phyloP scores from a whole-genome alignment of 2,888 invertebrate genomes.

The Malthinus seriepunctatus region DNA sequence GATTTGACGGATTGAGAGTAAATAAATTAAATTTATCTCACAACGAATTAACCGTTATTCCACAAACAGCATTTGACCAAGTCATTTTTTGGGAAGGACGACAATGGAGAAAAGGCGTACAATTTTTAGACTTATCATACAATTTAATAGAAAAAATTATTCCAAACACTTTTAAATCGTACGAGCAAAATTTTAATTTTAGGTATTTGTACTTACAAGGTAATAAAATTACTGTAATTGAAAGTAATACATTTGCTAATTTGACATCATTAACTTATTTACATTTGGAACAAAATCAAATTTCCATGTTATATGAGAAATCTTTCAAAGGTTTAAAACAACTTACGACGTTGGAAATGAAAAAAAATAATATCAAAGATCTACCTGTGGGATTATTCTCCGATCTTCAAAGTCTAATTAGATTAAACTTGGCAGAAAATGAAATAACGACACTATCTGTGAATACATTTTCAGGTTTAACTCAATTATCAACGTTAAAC shows the following conservation, averaged over 20 bases:
- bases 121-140: not conserved
- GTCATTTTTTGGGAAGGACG: slow-evolving; percentile 7
- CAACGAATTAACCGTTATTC: slow-evolving; percentile 2
- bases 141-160: not conserved
- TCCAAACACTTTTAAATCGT: slow-evolving; percentile 2
- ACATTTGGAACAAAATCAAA: slow-evolving; percentile 6
- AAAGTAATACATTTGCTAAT: slow-evolving; percentile 4
- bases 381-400: slow-evolving; percentile 12
- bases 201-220: not conserved
- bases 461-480: slow-evolving; percentile 12
- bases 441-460: slow-evolving; percentile 1
- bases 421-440: slow-evolving; percentile 10
- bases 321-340: slow-evolving; percentile 11
- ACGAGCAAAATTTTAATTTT: not conserved
- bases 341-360: not conserved
- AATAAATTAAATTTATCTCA: slow-evolving; percentile 10
- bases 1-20: slow-evolving; percentile 2
- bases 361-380: not conserved
- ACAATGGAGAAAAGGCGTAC: not conserved
- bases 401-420: slow-evolving; percentile 3
- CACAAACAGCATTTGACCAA: slow-evolving; percentile 1
- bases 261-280: not conserved
- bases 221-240: slow-evolving; percentile 5
- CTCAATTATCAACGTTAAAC: slow-evolving; percentile 6
- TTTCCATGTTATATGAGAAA: slow-evolving; percentile 7